A percentile compares a stretch with the other conserved stretches of the same genome.
These are phyloP conservation scores for Rhodeus uyekii DNA, from an alignment of 2,797 vertebrate genomes.

Conservation along the genomic window DNA sequence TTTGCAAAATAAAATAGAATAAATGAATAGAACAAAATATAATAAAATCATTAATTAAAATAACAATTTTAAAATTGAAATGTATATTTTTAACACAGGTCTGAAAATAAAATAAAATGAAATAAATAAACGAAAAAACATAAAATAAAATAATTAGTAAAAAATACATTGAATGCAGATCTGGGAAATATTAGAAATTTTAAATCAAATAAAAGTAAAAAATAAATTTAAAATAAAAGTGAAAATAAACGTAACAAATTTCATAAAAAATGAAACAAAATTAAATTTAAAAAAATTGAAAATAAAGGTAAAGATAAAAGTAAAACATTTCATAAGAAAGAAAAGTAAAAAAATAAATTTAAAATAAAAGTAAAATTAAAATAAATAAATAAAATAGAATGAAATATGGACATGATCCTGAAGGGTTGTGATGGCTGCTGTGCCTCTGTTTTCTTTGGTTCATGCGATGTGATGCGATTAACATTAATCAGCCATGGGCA, in stretches of 20 bases:
- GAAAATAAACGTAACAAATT: too few relatives aligned
- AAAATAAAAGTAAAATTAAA: not conserved
- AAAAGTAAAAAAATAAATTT: too few relatives aligned
- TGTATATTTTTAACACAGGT: too few relatives aligned
- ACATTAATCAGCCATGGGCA: constrained; percentile 30
- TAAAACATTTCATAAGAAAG: too few relatives aligned
- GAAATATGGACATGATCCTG: constrained; percentile 1
- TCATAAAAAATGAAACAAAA: constrained; percentile 15
- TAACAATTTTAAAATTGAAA: too few relatives aligned
- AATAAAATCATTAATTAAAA: too few relatives aligned
- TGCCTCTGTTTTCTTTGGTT: not conserved
- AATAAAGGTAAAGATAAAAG: not conserved
- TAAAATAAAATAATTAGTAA: not conserved
- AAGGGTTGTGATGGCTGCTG: not conserved
- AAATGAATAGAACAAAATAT: too few relatives aligned
- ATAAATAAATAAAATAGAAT: constrained; percentile 31
- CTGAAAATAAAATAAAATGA: not conserved
- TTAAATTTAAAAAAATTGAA: constrained; percentile 31
- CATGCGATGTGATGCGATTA: not conserved
- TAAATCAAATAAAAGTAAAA: too few relatives aligned
- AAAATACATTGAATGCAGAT: too few relatives aligned
- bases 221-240: not conserved
- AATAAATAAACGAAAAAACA: too few relatives aligned
- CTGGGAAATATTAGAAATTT: too few relatives aligned
- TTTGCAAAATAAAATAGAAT: too few relatives aligned